Conservation (phyloP, 2,797 vertebrate species). For the Martes flavigula region DNA sequence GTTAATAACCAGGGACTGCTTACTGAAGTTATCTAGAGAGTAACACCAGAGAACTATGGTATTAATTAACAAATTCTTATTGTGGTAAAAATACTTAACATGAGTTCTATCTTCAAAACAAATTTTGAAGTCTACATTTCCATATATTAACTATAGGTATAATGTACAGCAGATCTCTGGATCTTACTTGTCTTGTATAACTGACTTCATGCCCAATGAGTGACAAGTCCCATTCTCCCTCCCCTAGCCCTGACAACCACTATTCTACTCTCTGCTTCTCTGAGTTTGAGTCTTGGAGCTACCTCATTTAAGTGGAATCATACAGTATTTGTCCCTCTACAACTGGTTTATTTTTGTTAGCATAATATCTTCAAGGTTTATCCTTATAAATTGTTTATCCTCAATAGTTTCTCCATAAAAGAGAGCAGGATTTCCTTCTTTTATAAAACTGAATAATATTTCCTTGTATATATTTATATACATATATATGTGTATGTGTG, state of each 20-base stretch:
- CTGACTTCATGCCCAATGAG: background rate
- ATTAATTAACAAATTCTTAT: background rate
- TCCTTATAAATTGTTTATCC: background rate
- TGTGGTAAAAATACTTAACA: background rate
- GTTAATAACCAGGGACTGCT: background rate
- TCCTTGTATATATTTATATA: background rate
- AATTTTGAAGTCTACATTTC: background rate
- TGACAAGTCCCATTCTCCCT: background rate
- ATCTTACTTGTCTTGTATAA: background rate
- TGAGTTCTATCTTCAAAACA: background rate
- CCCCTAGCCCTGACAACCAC: no score
- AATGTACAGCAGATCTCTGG: background rate
- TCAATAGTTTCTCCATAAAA: background rate
- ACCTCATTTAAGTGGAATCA: background rate
- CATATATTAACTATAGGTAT: background rate
- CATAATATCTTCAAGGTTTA: background rate
- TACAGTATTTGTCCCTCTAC: background rate
- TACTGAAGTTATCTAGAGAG: background rate
- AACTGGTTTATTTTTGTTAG: background rate
- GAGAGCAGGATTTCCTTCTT: background rate
- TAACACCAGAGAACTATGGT: background rate
- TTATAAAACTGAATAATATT: background rate
- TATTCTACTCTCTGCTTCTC: background rate
- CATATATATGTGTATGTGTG: background rate
- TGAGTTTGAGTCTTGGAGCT: background rate